Conservation (phyloP, 2,888 invertebrate genomes). For the Ormyrus nitidulus region DNA sequence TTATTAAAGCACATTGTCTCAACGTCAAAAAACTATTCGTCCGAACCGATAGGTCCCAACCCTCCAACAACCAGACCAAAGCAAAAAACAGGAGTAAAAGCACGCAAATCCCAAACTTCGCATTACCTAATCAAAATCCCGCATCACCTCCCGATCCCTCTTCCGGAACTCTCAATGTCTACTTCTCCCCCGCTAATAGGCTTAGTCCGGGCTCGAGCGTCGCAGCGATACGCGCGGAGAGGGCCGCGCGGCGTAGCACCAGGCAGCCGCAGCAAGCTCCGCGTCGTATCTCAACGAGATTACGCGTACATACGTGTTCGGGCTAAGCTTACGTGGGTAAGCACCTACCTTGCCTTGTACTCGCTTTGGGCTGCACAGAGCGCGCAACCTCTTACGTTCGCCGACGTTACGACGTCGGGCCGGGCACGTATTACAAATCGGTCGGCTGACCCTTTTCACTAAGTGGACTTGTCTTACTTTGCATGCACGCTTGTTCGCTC, state of each 20-base stretch:
- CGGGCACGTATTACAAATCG: not conserved
- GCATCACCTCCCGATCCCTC: not conserved
- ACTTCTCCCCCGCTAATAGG: constrained; percentile 63
- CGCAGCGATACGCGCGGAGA: not conserved
- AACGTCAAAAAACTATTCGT: too few relatives aligned
- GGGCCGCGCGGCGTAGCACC: not conserved
- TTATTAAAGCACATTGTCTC: too few relatives aligned
- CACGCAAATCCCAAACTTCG: not conserved
- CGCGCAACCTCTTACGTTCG: constrained; percentile 29
- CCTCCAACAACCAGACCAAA: too few relatives aligned
- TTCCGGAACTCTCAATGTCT: not conserved
- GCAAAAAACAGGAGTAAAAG: too few relatives aligned
- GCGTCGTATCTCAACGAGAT: constrained; percentile 61
- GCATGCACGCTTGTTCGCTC: not conserved
- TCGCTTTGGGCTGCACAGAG: too few relatives aligned
- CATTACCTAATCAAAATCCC: not conserved
- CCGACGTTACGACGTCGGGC: not conserved
- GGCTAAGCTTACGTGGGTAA: constrained; percentile 61
- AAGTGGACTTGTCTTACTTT: too few relatives aligned
- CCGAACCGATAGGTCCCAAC: too few relatives aligned
- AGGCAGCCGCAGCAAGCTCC: not conserved
- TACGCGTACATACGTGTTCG: constrained; percentile 60
- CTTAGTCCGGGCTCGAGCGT: constrained; percentile 58
- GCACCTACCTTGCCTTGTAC: constrained; percentile 51
- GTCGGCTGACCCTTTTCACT: not conserved